Conservation (phyloP, 2,113 vertebrate species). For the Malurus elegans region DNA sequence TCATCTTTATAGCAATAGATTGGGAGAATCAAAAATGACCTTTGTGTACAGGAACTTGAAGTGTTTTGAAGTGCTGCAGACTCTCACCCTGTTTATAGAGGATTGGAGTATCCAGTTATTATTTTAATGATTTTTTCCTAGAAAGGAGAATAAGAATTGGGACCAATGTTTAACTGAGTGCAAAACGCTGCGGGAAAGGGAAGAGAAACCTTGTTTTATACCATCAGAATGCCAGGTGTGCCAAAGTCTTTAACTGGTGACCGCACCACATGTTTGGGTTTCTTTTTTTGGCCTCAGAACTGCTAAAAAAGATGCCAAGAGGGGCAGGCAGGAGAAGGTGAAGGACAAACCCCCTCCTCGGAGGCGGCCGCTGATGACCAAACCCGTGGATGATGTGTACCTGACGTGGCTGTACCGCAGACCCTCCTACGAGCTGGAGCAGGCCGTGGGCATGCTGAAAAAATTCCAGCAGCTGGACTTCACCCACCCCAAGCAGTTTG, state of each 20-base stretch:
- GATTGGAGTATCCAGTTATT: fast-evolving
- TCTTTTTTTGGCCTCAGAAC: conserved; percentile 34
- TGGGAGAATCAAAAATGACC: fast-evolving
- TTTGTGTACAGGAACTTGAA: fast-evolving
- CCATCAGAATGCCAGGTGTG: fast-evolving
- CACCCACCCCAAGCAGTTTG: conserved; percentile 73
- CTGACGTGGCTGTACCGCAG: conserved; percentile 76
- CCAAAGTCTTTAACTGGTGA: not conserved
- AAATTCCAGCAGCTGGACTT: conserved; percentile 85
- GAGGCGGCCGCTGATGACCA: conserved; percentile 66
- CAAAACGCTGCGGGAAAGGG: not conserved
- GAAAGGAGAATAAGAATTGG: not conserved
- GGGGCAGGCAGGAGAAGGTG: conserved; percentile 54
- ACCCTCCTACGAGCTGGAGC: conserved; percentile 46
- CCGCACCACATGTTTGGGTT: fast-evolving
- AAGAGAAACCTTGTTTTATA: fast-evolving
- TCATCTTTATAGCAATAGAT: fast-evolving
- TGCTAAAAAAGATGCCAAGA: not conserved
- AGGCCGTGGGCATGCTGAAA: conserved; percentile 84
- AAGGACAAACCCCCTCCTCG: not conserved
- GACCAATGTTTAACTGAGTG: fast-evolving
- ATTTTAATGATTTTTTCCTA: fast-evolving
- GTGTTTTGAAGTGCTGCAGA: not conserved
- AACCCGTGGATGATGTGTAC: conserved; percentile 86
- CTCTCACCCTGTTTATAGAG: fast-evolving